Evolutionary conservation across 2,113 vertebrate genomes (phyloP).

Genomic region (Aegithalos caudatus): DNA sequence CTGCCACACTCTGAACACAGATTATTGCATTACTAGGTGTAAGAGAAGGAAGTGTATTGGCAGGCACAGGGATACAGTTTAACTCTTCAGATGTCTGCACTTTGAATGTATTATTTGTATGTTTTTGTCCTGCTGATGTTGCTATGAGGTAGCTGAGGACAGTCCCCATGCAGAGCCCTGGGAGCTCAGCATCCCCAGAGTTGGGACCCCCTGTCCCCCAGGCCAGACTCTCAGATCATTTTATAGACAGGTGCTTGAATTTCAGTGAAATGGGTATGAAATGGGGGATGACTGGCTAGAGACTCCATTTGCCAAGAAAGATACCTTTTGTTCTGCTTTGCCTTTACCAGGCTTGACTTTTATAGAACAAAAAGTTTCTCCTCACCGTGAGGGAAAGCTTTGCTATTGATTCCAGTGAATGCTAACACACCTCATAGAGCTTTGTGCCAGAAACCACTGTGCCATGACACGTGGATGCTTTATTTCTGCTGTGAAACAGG

Average conservation of each 20-base stretch:
- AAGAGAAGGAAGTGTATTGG: background rate
- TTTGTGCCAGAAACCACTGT: background rate
- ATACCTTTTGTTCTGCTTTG: background rate
- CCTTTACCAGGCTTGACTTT: background rate
- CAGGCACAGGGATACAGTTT: background rate
- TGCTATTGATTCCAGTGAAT: background rate
- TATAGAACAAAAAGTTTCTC: conserved; percentile 13
- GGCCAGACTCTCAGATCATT: background rate
- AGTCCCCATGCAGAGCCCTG: background rate
- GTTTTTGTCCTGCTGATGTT: background rate
- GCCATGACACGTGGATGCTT: background rate
- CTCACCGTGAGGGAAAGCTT: background rate
- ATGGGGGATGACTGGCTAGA: no score
- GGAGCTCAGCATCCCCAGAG: background rate
- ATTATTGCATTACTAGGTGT: background rate
- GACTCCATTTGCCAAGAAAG: background rate
- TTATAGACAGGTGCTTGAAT: background rate
- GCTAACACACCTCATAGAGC: background rate
- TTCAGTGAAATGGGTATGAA: no score
- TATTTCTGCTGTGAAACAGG: background rate
- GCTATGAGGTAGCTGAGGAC: background rate
- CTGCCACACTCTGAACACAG: background rate
- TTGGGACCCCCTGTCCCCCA: background rate
- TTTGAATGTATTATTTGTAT: background rate
- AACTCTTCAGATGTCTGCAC: background rate